Evolutionary conservation across 1,140 invertebrate species (phyloP).

Genomic region (Anadara kagoshimensis): DNA sequence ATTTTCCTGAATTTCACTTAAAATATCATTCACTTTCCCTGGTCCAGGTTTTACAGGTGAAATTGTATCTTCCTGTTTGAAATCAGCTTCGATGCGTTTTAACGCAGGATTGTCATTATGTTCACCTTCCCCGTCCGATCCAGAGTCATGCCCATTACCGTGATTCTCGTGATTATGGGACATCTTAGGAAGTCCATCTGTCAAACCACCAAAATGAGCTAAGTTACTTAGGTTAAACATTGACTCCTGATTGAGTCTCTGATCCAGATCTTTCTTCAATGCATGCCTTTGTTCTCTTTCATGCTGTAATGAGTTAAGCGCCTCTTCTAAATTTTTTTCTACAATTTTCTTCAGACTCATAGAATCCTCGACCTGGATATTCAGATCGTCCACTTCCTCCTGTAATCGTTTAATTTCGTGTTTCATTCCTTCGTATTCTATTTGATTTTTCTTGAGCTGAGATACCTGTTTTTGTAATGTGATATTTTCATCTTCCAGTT

Average conservation of each 20-base stretch:
- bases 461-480: constrained; percentile 95
- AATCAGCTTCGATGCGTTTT: constrained; percentile 85
- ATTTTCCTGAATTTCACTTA: constrained; percentile 97
- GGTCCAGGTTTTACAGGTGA: constrained; percentile 75
- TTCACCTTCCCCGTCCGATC: constrained; percentile 78
- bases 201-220: constrained; percentile 72
- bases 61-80: constrained; percentile 45
- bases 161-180: constrained; percentile 77
- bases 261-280: constrained; percentile 97
- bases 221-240: constrained; percentile 72
- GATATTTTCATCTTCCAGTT: constrained; percentile 99
- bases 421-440: constrained; percentile 98
- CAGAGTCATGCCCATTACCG: constrained; percentile 43
- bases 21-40: constrained; percentile 86
- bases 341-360: constrained; percentile 91
- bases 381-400: constrained; percentile 73
- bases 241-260: constrained; percentile 76
- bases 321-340: constrained; percentile 97
- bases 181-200: constrained; percentile 80
- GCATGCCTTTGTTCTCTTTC: constrained; percentile 98
- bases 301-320: constrained; percentile 91
- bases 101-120: constrained; percentile 79
- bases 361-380: constrained; percentile 78
- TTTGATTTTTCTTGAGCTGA: constrained; percentile 85
- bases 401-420: constrained; percentile 90